Conservation (phyloP, 2,797 vertebrate species). For the Geotrypetes seraphini region DNA sequence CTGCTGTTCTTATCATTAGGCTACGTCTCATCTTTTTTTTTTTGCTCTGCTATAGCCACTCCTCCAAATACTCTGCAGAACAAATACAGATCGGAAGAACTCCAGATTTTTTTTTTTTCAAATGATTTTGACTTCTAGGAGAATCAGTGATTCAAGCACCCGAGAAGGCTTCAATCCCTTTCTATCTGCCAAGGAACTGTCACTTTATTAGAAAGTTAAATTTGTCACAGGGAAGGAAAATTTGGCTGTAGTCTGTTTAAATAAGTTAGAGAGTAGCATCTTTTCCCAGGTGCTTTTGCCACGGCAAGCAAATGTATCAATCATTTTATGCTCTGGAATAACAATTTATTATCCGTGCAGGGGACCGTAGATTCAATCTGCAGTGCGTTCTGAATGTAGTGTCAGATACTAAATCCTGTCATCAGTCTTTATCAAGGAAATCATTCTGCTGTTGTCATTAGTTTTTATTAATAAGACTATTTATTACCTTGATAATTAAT, state of each 20-base stretch:
- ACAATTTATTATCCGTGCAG: slow-evolving; percentile 88
- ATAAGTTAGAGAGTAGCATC: slow-evolving; percentile 56
- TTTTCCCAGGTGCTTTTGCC: slow-evolving; percentile 65
- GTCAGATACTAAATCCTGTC: slow-evolving; percentile 77
- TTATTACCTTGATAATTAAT: slow-evolving; percentile 87
- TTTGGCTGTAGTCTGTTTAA: slow-evolving; percentile 53
- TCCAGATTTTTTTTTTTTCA: slow-evolving; percentile 29
- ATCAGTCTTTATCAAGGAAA: slow-evolving; percentile 87
- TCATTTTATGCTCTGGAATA: slow-evolving; percentile 87
- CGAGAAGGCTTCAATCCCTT: slow-evolving; percentile 34
- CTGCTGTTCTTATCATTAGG: too few relatives aligned
- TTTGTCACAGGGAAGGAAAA: slow-evolving; percentile 60
- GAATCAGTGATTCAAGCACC: slow-evolving; percentile 35
- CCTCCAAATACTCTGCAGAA: slow-evolving; percentile 17
- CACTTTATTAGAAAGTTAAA: slow-evolving; percentile 58
- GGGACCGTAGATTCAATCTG: slow-evolving; percentile 89
- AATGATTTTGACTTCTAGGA: slow-evolving; percentile 31
- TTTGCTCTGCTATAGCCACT: slow-evolving; percentile 28
- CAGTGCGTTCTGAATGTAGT: slow-evolving; percentile 68
- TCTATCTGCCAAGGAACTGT: slow-evolving; percentile 53
- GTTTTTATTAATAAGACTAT: slow-evolving; percentile 78
- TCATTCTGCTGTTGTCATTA: slow-evolving; percentile 65
- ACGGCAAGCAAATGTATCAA: slow-evolving; percentile 80
- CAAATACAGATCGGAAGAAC: slow-evolving; percentile 7
- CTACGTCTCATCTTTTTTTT: slow-evolving; percentile 44